Percentiles rank a stretch among this genome's conserved stretches.
Evolutionary conservation across 2,113 vertebrate species (phyloP).

Genomic region (Marcusenius ussheri): DNA sequence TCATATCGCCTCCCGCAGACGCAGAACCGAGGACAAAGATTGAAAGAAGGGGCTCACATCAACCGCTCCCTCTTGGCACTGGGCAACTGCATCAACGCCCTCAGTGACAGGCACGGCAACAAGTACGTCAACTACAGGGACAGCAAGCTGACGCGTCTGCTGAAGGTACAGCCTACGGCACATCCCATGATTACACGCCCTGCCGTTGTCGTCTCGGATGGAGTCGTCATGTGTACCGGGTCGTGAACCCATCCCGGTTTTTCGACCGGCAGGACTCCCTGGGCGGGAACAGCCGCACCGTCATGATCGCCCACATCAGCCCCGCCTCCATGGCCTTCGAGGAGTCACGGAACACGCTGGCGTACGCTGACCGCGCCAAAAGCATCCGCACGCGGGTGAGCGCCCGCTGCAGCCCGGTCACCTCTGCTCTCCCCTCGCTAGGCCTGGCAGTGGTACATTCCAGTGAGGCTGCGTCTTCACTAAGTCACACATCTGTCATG

Average conservation of each 20-base stretch:
- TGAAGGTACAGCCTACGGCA: slow-evolving; percentile 64
- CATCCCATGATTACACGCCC: not conserved
- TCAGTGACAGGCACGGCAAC: slow-evolving; percentile 69
- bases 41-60: slow-evolving; percentile 90
- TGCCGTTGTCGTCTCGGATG: not conserved
- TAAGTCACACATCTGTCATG: not conserved
- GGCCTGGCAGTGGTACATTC: not conserved
- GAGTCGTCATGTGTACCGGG: not conserved
- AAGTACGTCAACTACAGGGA: slow-evolving; percentile 87
- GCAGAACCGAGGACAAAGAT: slow-evolving; percentile 80
- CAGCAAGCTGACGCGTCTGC: slow-evolving; percentile 86
- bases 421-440: not conserved
- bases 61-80: slow-evolving; percentile 85
- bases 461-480: not conserved
- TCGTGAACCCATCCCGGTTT: not conserved
- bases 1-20: slow-evolving; percentile 53
- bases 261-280: slow-evolving; percentile 70
- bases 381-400: slow-evolving; percentile 78
- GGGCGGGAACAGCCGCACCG: slow-evolving; percentile 79
- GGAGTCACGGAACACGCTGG: slow-evolving; percentile 81
- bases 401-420: not conserved
- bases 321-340: slow-evolving; percentile 81
- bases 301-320: slow-evolving; percentile 92
- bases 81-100: slow-evolving; percentile 89
- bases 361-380: slow-evolving; percentile 83